Evolutionary conservation across 2,113 vertebrate species (phyloP), one percentile per base, ranked within the genome.

Genomic region (Chinchilla lanigera): DNA sequence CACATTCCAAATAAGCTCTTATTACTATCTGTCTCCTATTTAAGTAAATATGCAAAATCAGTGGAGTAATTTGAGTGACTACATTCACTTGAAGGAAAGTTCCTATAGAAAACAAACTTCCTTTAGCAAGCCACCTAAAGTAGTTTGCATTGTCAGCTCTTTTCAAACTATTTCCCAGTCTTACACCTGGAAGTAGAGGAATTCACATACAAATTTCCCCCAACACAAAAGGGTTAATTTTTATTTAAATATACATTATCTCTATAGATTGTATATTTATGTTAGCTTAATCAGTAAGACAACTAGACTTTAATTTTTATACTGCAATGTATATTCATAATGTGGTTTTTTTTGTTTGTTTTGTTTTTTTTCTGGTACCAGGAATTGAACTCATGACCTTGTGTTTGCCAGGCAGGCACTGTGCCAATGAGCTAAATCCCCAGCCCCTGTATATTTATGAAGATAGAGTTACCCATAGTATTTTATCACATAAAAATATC

Each of bases 21-120:
- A 71, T 81, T 93, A 81, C 19, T 56, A 81, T 81, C 16, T 41
- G 63, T 28, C 35, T 65, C 83, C 14, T 89, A 84, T 44, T 71
- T 89, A 71, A 85, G 17, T 56, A 86, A 92, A 85, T 80, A 85
- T 0, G 0, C 44, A 89, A 75, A 65, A 65, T 65, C 47, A 93
- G 26, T 65, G 50, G 35, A 73, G 61, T 90, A 17, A 86, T 93
- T 90, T 65, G n/a, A 96, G 47, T 93, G 63, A 73, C 33, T 93
- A 7, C 56, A 7, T 28, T 92, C 84, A 47, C 63, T 96, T 86
- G 26, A 93, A 38, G 41, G 54, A 63, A 93, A 35, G 24, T 93
- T 90, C 80, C 54, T 94, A 85, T 14, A 93, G 63, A 80, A 84
- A 92, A 88, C 3, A 67, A 77, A 85, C 14, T 77, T 78, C 47